Evolutionary conservation across 1,140 invertebrate species (phyloP).

Genomic region (Eriocheir sinensis): DNA sequence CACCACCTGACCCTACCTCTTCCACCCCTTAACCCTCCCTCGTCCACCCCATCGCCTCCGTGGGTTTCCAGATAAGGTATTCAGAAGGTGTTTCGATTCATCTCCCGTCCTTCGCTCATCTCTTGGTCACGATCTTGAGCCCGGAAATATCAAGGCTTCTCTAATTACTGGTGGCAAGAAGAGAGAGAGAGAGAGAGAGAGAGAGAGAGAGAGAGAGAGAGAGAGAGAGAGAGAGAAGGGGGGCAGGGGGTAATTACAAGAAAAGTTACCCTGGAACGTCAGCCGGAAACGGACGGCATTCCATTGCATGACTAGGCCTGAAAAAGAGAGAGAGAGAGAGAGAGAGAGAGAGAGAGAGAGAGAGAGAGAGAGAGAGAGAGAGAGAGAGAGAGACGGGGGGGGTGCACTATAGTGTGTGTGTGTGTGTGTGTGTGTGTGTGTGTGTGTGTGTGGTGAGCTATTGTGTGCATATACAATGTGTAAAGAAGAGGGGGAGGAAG

Average conservation of each 20-base stretch:
- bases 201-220: neutral
- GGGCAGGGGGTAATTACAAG: neutral
- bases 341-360: neutral
- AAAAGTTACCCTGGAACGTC: neutral
- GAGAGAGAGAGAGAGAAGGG: neutral
- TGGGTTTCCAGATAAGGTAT: conserved; percentile 10
- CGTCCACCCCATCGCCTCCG: too few relatives aligned
- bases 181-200: neutral
- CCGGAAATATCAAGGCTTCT: neutral
- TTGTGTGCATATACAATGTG: neutral
- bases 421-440: neutral
- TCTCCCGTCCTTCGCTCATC: neutral
- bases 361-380: neutral
- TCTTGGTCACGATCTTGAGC: neutral
- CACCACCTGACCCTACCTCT: too few relatives aligned
- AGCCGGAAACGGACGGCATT: neutral
- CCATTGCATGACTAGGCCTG: neutral
- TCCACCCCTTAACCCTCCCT: too few relatives aligned
- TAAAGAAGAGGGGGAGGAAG: neutral
- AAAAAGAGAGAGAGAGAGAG: neutral
- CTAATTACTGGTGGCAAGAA: neutral
- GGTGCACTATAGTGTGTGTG: neutral
- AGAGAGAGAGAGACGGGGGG: neutral
- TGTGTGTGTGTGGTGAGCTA: neutral
- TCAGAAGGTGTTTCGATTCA: neutral